phyloP scores from a whole-genome alignment of 2,888 invertebrate species.

The Diarsia dahlii region DNA sequence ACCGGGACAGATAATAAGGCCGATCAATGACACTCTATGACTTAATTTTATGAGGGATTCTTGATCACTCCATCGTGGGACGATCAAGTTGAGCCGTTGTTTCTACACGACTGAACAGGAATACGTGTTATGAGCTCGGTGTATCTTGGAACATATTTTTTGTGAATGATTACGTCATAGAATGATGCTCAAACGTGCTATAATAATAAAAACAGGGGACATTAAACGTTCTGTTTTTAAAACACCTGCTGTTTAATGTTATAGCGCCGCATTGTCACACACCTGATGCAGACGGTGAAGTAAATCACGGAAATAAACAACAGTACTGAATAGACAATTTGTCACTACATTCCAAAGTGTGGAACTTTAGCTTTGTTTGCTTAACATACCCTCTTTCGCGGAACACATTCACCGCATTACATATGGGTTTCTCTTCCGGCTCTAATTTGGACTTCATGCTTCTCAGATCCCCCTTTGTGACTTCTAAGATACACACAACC shows the following conservation, averaged over 20 bases:
- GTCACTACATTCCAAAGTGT: constrained; percentile 38
- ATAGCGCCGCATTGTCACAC: constrained; percentile 11
- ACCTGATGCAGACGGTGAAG: constrained; percentile 6
- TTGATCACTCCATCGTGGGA: constrained; percentile 24
- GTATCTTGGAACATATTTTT: background rate
- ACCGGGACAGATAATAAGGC: constrained; percentile 19
- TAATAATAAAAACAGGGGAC: background rate
- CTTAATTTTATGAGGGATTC: constrained; percentile 38
- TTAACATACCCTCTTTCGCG: constrained; percentile 83
- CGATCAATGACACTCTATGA: constrained; percentile 51
- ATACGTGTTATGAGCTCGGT: background rate
- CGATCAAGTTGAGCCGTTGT: constrained; percentile 27
- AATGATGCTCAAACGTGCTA: background rate
- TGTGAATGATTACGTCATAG: background rate
- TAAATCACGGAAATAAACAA: constrained; percentile 42
- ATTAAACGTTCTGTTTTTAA: background rate
- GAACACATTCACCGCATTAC: constrained; percentile 84
- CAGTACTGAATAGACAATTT: constrained; percentile 30
- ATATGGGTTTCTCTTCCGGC: constrained; percentile 80
- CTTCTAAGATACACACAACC: constrained; percentile 2
- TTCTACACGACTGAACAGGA: constrained; percentile 28
- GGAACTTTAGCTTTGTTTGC: constrained; percentile 37
- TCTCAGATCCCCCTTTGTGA: constrained; percentile 53
- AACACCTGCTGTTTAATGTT: constrained; percentile 18
- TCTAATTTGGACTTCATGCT: constrained; percentile 75